phyloP scores from a whole-genome alignment of 1,140 invertebrate species.

The Drosophila truncata region DNA sequence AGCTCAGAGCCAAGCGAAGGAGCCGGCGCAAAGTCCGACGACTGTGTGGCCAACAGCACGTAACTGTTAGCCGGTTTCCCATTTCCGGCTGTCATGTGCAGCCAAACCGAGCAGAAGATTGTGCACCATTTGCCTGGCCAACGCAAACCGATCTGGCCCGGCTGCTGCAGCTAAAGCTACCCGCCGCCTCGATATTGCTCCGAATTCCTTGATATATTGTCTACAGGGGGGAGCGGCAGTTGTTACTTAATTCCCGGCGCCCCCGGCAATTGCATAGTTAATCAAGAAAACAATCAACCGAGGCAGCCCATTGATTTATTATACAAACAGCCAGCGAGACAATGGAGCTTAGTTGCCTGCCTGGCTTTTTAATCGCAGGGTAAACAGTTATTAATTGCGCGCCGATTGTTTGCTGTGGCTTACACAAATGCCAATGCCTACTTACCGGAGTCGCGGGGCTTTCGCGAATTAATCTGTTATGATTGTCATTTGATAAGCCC shows the following conservation, averaged over 20 bases:
- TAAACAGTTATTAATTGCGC: slow-evolving; percentile 81
- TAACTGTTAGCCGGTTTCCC: slow-evolving; percentile 76
- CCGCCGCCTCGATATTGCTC: slow-evolving; percentile 45
- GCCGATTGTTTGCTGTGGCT: slow-evolving; percentile 54
- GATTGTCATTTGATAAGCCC: slow-evolving; percentile 75
- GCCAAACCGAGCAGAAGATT: slow-evolving; percentile 77
- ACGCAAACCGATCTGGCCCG: slow-evolving; percentile 10
- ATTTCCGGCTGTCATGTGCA: slow-evolving; percentile 82
- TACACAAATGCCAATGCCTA: slow-evolving; percentile 54
- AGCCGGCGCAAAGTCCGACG: slow-evolving; percentile 34
- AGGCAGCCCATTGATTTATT: slow-evolving; percentile 72
- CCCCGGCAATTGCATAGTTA: slow-evolving; percentile 62
- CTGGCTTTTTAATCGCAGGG: slow-evolving; percentile 69
- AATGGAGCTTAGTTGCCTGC: slow-evolving; percentile 43
- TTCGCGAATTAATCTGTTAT: slow-evolving; percentile 77
- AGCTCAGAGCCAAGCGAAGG: neutral
- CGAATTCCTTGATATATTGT: slow-evolving; percentile 21
- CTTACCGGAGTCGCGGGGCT: slow-evolving; percentile 56
- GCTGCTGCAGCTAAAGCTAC: slow-evolving; percentile 51
- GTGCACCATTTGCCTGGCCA: slow-evolving; percentile 65
- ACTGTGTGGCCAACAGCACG: slow-evolving; percentile 74
- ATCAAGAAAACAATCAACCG: slow-evolving; percentile 71
- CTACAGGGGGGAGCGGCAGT: neutral
- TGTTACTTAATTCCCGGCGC: slow-evolving; percentile 53
- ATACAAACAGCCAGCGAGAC: slow-evolving; percentile 61